Percentiles rank a stretch among this genome's conserved stretches.
Evolutionary conservation across 2,888 invertebrate species (phyloP).

Genomic region (Hydrotaea diabolus): DNA sequence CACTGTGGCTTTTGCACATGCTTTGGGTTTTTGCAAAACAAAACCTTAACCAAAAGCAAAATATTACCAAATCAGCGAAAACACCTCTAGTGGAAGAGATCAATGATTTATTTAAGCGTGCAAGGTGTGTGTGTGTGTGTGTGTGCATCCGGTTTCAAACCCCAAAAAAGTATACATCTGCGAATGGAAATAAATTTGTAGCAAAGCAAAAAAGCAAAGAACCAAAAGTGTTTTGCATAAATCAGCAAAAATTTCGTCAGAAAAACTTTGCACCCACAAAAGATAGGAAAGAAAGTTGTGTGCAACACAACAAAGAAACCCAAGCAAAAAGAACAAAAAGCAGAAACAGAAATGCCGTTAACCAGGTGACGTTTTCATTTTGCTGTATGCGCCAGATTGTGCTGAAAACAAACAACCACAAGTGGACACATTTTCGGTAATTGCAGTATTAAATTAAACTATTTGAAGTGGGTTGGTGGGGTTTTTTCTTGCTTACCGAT

Average conservation of each 20-base stretch:
- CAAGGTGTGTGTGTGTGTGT: slow-evolving; percentile 25
- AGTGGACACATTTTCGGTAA: background rate
- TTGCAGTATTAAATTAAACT: slow-evolving; percentile 9
- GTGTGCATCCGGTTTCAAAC: slow-evolving; percentile 1
- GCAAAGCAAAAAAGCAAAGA: slow-evolving; percentile 23
- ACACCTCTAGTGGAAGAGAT: slow-evolving; percentile 63
- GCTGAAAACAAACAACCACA: background rate
- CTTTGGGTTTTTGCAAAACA: slow-evolving; percentile 1
- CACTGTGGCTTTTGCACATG: background rate
- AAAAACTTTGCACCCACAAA: slow-evolving; percentile 19
- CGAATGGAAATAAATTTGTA: slow-evolving; percentile 34
- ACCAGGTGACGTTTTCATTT: slow-evolving; percentile 51
- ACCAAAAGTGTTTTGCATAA: slow-evolving; percentile 46
- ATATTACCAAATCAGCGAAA: slow-evolving; percentile 61
- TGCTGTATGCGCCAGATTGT: background rate
- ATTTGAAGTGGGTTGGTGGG: background rate
- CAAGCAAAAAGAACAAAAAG: background rate
- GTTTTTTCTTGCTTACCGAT: background rate
- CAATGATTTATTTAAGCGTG: slow-evolving; percentile 61
- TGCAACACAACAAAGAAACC: background rate
- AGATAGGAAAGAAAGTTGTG: slow-evolving; percentile 26
- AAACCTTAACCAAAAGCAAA: slow-evolving; percentile 46
- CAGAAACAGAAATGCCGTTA: background rate
- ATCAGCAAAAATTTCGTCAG: slow-evolving; percentile 51
- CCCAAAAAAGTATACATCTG: background rate